Percentiles rank a stretch among this genome's conserved stretches.
Evolutionary conservation across 2,888 invertebrate species (phyloP).

Genomic region (Cryptophagus acutangulus): DNA sequence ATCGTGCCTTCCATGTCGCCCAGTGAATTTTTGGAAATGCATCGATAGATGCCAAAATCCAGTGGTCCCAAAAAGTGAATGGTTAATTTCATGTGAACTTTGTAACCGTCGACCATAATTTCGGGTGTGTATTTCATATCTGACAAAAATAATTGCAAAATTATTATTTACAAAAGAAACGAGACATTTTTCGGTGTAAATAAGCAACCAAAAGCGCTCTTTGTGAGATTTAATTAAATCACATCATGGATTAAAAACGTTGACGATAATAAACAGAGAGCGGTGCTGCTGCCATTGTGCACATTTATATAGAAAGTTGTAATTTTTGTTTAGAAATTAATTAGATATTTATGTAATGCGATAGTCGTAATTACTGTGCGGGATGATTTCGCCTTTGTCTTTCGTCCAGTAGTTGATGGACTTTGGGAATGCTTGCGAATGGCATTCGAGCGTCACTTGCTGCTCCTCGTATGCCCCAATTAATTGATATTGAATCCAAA

Average conservation of each 20-base stretch:
- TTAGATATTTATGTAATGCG: too few species aligned
- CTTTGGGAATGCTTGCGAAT: constrained; percentile 68
- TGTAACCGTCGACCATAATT: constrained; percentile 70
- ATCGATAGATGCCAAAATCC: constrained; percentile 76
- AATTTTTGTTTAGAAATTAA: too few species aligned
- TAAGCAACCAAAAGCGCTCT: too few species aligned
- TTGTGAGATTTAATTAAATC: too few species aligned
- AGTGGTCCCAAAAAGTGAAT: constrained; percentile 61
- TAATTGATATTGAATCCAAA: constrained; percentile 68
- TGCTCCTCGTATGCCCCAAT: constrained; percentile 64
- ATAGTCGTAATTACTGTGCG: constrained; percentile 38
- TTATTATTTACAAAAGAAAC: background rate
- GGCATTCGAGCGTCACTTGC: constrained; percentile 64
- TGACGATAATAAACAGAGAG: too few species aligned
- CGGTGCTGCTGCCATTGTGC: too few species aligned
- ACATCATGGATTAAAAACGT: too few species aligned
- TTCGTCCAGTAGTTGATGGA: constrained; percentile 72
- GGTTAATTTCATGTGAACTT: constrained; percentile 69
- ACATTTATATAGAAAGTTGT: constrained; percentile 5
- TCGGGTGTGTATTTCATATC: constrained; percentile 63
- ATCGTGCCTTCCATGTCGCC: constrained; percentile 81
- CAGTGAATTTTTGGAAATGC: constrained; percentile 76
- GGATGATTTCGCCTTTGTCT: constrained; percentile 57
- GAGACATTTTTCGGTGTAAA: too few species aligned
- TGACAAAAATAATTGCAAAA: constrained; percentile 18